Conservation (phyloP, 2,797 vertebrate genomes). For the Mionectes olivaceus region DNA sequence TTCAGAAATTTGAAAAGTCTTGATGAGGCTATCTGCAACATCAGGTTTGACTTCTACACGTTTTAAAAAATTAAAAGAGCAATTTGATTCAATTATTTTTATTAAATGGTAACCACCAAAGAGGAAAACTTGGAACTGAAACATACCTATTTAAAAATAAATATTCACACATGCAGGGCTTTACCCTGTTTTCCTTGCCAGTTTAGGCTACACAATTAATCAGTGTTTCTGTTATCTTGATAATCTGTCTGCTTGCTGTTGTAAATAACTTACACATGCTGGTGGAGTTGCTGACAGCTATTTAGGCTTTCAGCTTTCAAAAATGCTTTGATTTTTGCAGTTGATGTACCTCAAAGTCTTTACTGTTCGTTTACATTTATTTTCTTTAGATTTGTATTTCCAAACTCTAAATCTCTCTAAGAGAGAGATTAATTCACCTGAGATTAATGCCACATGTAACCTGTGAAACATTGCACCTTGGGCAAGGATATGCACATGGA, state of each 20-base stretch:
- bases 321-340: constrained; percentile 33
- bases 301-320: constrained; percentile 36
- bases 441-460: neutral
- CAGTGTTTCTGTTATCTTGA: constrained; percentile 34
- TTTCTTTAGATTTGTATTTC: constrained; percentile 9
- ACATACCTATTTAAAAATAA: constrained; percentile 11
- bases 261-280: constrained; percentile 39
- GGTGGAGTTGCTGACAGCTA: constrained; percentile 46
- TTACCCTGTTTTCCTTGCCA: constrained; percentile 10
- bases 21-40: neutral
- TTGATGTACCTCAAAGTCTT: neutral
- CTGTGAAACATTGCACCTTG: neutral
- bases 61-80: neutral
- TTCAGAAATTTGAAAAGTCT: neutral
- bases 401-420: neutral
- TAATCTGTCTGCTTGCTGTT: constrained; percentile 43
- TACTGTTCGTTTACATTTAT: constrained; percentile 19
- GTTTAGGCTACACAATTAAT: constrained; percentile 43
- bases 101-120: neutral
- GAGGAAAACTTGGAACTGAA: neutral
- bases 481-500: rapidly evolving
- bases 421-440: neutral
- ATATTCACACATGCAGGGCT: neutral
- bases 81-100: neutral
- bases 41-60: neutral